Evolutionary conservation across 2,113 vertebrate genomes (phyloP).

Genomic region (Taxidea taxus): DNA sequence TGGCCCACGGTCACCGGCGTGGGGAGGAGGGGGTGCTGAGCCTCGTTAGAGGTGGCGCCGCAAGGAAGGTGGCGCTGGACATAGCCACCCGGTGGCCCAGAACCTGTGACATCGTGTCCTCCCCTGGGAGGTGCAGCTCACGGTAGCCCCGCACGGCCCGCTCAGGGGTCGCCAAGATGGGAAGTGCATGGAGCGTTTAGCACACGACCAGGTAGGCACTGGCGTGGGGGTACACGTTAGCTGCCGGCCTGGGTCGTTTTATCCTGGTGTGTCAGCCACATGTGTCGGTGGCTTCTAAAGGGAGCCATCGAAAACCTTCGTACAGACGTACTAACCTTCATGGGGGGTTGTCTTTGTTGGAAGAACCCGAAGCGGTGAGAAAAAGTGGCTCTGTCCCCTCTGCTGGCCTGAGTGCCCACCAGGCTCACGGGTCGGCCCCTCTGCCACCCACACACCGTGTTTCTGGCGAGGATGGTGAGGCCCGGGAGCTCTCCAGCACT

Average conservation of each 20-base stretch:
- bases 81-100: background rate
- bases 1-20: background rate
- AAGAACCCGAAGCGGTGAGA: fast-evolving
- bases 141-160: fast-evolving
- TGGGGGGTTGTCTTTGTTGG: background rate
- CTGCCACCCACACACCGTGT: fast-evolving
- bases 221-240: fast-evolving
- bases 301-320: fast-evolving
- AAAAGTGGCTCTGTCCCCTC: background rate
- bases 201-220: fast-evolving
- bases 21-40: background rate
- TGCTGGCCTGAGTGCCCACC: fast-evolving
- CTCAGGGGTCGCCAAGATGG: fast-evolving
- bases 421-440: fast-evolving
- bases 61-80: fast-evolving
- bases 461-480: background rate
- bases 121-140: background rate
- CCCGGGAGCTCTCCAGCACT: background rate
- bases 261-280: fast-evolving
- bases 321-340: fast-evolving
- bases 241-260: fast-evolving
- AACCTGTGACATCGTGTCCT: background rate
- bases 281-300: fast-evolving
- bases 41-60: fast-evolving
- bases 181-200: fast-evolving